Evolutionary conservation across 2,888 invertebrate species (phyloP), one percentile per base, ranked within the genome.

Genomic region (Pseudeuparius sepicola): DNA sequence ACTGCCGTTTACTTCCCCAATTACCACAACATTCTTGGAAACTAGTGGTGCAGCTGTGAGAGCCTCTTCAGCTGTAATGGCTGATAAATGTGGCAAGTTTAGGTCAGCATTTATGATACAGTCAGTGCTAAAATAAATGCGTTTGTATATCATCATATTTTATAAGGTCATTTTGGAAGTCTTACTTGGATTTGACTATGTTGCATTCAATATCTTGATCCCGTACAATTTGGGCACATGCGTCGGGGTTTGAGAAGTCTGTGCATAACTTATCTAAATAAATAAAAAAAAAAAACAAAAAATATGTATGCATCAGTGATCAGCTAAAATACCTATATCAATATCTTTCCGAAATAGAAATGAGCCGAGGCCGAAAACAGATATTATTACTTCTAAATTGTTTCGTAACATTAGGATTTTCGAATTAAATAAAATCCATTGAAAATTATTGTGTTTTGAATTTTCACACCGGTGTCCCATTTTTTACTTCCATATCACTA

Each of bases 61-160:
- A 3, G 72, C 63, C 48, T 75, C 75, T 50, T 79, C 78, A 3
- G 76, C 70, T 1, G 65, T 62, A 50, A 78, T 71, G 23, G 70
- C 55, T 1, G 73, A 76, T 36, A 78, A 63, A 45, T 77, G 71
- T 0, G 68, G 73, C 13, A 64, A 51, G 0, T 67, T 68, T 3
- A 63, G 56, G 0, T 64, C 58, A 26, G 78, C 51, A 43, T 65
- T 66, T 5, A 74, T 49, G 0, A 76, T 68, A 50, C 80, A 79
- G 48, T 78, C 74, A 15, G 73, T 60, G 42, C 75, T 77, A 37
- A 30, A 46, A 49, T 14, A 24, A 32, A 17, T 36, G 11, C 6
- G 5, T 25, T 15, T 31, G 4, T 5, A 12, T 12, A 30, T 15
- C 11, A 16, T 3, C 9, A 11, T 27, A 9, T 25, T 18, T 18